Base-by-base conservation (phyloP, 2,113 vertebrate genomes). In the Heteronetta atricapilla region DNA sequence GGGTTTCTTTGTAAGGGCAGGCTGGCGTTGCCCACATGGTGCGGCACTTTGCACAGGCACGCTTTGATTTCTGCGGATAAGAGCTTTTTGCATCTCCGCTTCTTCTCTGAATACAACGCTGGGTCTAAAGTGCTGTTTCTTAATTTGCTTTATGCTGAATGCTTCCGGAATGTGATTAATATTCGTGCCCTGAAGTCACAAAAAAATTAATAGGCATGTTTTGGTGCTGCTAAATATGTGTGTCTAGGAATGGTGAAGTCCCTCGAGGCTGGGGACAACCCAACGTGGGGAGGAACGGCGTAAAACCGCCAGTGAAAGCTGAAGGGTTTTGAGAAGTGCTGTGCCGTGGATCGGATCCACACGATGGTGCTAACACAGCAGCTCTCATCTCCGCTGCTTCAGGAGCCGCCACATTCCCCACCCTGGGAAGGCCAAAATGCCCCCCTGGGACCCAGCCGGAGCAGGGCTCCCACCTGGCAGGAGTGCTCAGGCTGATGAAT, bases 1-100 rank as follows among this genome's bases (percentile, higher is more conserved):
- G 89, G 74, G 21, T 38, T 95, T 96, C 46, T 96, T 72, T 68
- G n/a, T 73, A 67, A 33, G 5, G 69, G 85, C 70, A 89, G 75
- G 59, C 31, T n/a, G 33, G 62, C 62, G 89, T 81, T 78, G 60
- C 36, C 16, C 56, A 91, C 31, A 5, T 2, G 9, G 50, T 22
- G 69, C 17, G 33, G 53, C 68, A 3, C 67, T 12, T 64, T 38
- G 55, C 36, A 33, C 28, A 77, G 69, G n/a, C 2, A 18, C 25
- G 50, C 79, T 94, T 82, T 70, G 83, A 6, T 55, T 84, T 66
- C 90, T 44, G 73, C n/a, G 64, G 64, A 60, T 23, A 62, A 26
- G 11, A 50, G 74, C 46, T 89, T 67, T 83, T 75, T 90, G 25
- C 55, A 75, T 56, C 18, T 46, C 53, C 48, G 19, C 50, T 83